Base-by-base conservation (phyloP, 2,113 vertebrate species). In the Burhinus bistriatus region DNA sequence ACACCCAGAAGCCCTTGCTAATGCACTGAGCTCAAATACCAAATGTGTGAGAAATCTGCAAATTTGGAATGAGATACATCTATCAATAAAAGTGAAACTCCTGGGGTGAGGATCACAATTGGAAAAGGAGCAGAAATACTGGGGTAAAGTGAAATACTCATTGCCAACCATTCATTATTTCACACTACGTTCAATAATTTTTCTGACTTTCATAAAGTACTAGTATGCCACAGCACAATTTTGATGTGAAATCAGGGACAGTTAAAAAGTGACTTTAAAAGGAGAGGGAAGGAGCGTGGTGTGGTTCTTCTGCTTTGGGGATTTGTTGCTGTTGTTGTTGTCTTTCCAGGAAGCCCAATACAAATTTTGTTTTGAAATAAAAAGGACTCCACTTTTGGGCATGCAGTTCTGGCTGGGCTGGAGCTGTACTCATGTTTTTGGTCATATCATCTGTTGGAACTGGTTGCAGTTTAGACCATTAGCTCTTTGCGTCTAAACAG, bases 361-460 rank as follows among this genome's bases (percentile, higher is more conserved):
- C 15, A 87, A 64, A 57, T 71, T 85, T 45, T 64, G 15, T 76
- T 83, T 88, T 80, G 15, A 70, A 73, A 54, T 68, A 23, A 65
- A 93, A 78, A 85, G 64, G 71, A 86, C 71, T 83, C 71, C 27
- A 12, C 52, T 90, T 94, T 21, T 21, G 82, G 81, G 68, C 65
- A 72, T 1, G 5, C 44, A 36, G 81, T 82, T 96, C 93, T 96
- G 89, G 94, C 95, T 93, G 97, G 92, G 93, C 90, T 96, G 77
- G 96, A 94, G 93, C 89, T 94, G 78, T 64, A 10, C 5, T 26
- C 52, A 32, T 38, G 2, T 83, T 82, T 81, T 92, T 72, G 64
- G 38, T 82, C 62, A 34, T 76, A 83, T 85, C 55, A 47, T 54
- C 68, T 66, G 34, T 93, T 61, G 69, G 65, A 44, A 55, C 69